Base-by-base conservation (phyloP, 1,140 invertebrate genomes). In the Zaprionus camerounensis region DNA sequence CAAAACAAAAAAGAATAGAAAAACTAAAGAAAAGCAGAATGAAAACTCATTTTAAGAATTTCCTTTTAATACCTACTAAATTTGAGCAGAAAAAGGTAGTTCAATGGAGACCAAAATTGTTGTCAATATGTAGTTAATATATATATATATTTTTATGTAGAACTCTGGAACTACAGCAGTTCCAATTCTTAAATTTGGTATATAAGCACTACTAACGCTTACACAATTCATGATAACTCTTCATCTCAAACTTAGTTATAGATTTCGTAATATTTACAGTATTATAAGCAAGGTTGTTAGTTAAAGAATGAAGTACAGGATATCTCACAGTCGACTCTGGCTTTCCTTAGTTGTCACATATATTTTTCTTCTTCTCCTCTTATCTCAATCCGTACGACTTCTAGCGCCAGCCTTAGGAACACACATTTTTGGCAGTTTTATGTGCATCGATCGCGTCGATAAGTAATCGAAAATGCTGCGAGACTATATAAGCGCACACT, bases 341-440 rank as follows among this genome's bases (percentile, higher is more conserved):
- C 20, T 13, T 24, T 3, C 11, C 11, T 51, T 22, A 5, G 17
- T 20, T 22, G 20, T 49, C 46, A 20, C 20, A 22, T 49, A 22
- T 22, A n/a, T 9, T 22, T 20, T 22, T 22, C 17, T 7, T 17
- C 41, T 46, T 22, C 20, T 51, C n/a, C 20, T 55, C 22, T 65
- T 65, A 55, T 65, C 34, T 55, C 24, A 44, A 55, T 57, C 57
- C 41, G 38, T 57, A 55, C n/a, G 9, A 12, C 12, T 28, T 51
- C 67, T 63, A 75, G 67, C 72, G 72, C 72, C 72, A 70, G 57
- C 49, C 15, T 31, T 51, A 28, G 41, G 17, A 44, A 44, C 22
- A 61, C 26, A 28, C 26, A n/a, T 68, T 58, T 58, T 71, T 53
- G 58, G 59, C 72, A 71, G 20, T 71, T 76, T 76, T 59, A 76